These are phyloP conservation scores for Drosophila kohkoa DNA, from an alignment of 1,140 invertebrate genomes.

Conservation along the genomic window DNA sequence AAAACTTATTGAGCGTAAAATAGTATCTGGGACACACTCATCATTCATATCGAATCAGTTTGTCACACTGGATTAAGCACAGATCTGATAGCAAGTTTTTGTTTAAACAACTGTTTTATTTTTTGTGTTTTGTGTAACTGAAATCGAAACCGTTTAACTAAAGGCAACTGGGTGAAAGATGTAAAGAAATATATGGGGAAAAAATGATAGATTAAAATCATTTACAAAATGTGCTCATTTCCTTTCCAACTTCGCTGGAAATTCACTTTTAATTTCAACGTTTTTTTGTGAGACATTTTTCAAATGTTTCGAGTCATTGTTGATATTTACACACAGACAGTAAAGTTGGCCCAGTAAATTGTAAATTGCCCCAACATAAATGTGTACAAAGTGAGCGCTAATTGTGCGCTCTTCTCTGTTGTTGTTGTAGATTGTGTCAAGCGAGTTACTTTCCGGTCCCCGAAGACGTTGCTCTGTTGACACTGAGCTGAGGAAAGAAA, in stretches of 20 bases:
- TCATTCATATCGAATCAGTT: neutral
- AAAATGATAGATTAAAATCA: too few species aligned
- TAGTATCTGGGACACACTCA: neutral
- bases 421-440: slow-evolving; percentile 6
- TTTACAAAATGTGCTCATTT: neutral
- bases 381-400: slow-evolving; percentile 31
- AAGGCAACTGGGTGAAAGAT: too few species aligned
- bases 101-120: slow-evolving; percentile 5
- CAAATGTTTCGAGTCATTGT: slow-evolving; percentile 4
- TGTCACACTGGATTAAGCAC: neutral
- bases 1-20: neutral
- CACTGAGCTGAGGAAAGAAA: slow-evolving; percentile 12
- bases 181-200: too few species aligned
- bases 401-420: neutral
- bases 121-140: neutral
- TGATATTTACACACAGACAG: slow-evolving; percentile 12
- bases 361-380: slow-evolving; percentile 36
- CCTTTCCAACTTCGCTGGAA: neutral
- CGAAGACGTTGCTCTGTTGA: neutral
- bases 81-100: neutral
- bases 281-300: slow-evolving; percentile 1
- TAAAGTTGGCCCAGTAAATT: slow-evolving; percentile 3
- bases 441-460: slow-evolving; percentile 29
- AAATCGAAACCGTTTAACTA: too few species aligned
- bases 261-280: neutral